Conservation (phyloP, 2,113 vertebrate species). For the Aplodontia rufa region DNA sequence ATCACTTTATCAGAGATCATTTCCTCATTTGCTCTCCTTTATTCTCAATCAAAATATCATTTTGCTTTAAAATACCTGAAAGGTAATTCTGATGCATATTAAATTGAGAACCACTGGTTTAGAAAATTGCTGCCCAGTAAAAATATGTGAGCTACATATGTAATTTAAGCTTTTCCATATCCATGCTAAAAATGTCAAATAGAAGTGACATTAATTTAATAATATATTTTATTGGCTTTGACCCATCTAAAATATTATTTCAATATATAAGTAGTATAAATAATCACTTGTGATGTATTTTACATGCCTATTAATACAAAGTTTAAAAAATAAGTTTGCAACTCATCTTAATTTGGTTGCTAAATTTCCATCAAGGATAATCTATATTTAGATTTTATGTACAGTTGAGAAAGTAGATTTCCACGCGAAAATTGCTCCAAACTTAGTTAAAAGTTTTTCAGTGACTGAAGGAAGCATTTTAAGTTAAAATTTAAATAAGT, state of each 20-base stretch:
- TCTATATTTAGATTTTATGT: slow-evolving; percentile 3
- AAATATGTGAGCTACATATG: not conserved
- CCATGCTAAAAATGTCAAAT: not conserved
- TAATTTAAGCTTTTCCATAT: not conserved
- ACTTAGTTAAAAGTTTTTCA: not conserved
- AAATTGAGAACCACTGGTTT: slow-evolving; percentile 18
- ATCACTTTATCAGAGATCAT: not conserved
- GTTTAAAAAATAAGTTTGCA: not conserved
- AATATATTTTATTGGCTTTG: not conserved
- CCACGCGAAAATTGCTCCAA: not conserved
- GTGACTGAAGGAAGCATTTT: not conserved
- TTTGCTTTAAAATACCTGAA: slow-evolving; percentile 3
- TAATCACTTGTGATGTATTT: not conserved
- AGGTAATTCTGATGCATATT: slow-evolving; percentile 13
- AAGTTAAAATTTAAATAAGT: not conserved
- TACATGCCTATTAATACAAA: not conserved
- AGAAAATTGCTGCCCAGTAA: slow-evolving; percentile 36
- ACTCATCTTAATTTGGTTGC: not conserved
- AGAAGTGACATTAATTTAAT: slow-evolving; percentile 7
- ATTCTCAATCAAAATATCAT: not conserved
- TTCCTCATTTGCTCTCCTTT: not conserved
- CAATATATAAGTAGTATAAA: not conserved
- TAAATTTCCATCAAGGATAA: slow-evolving; percentile 10
- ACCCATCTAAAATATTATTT: slow-evolving; percentile 2
- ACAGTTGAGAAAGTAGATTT: not conserved